A percentile compares a stretch with the other conserved stretches of the same genome.
Evolutionary conservation across 2,797 vertebrate species (phyloP).

Genomic region (Nyctalus aviator): DNA sequence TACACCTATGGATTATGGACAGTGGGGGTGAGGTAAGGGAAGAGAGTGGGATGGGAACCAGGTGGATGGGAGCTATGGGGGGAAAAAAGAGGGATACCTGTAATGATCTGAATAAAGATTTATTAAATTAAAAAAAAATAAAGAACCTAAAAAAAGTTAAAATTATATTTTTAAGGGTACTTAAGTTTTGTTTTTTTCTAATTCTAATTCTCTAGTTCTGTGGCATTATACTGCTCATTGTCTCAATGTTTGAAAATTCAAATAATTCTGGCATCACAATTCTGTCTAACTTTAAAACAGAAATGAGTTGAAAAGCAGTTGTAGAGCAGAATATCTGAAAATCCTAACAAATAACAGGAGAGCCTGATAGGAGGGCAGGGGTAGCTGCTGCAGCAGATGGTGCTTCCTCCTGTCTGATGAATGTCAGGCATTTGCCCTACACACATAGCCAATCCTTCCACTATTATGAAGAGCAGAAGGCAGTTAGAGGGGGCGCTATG

Average conservation of each 20-base stretch:
- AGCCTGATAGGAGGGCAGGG: neutral
- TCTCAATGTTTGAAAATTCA: neutral
- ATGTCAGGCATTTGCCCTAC: neutral
- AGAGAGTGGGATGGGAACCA: too few relatives aligned
- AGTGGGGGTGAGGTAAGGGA: too few relatives aligned
- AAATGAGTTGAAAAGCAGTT: neutral
- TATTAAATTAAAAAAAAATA: too few relatives aligned
- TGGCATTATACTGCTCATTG: neutral
- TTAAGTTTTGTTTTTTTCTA: neutral
- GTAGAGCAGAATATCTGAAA: neutral
- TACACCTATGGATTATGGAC: too few relatives aligned
- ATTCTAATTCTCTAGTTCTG: conserved; percentile 18
- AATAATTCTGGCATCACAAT: neutral
- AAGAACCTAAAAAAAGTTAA: neutral
- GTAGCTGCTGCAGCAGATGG: neutral
- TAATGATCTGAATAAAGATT: too few relatives aligned
- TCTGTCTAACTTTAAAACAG: neutral
- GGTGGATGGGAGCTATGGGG: too few relatives aligned
- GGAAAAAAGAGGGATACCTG: too few relatives aligned
- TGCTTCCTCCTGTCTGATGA: neutral
- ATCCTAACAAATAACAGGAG: neutral
- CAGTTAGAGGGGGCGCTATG: neutral
- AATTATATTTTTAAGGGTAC: neutral
- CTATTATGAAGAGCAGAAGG: neutral
- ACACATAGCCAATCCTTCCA: neutral